Evolutionary conservation across 2,113 vertebrate genomes (phyloP).

Genomic region (Sceloporus tristichus): DNA sequence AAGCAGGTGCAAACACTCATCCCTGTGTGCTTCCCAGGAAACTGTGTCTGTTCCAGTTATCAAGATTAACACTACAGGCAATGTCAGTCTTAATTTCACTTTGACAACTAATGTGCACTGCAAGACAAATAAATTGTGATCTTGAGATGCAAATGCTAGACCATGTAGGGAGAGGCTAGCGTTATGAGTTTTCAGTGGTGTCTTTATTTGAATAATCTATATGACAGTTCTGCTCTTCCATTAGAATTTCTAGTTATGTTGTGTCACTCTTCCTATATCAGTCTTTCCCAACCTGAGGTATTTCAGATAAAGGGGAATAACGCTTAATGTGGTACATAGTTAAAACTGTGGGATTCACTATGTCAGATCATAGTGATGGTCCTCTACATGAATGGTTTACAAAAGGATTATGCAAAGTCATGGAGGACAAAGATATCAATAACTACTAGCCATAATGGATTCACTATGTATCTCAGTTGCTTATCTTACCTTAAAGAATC

Average conservation of each 20-base stretch:
- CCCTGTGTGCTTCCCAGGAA: background rate
- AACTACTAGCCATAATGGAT: too few relatives aligned
- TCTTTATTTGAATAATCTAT: conserved; percentile 65
- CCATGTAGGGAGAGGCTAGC: conserved; percentile 22
- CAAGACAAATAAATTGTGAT: conserved; percentile 32
- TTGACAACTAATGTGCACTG: conserved; percentile 13
- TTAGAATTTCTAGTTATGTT: conserved; percentile 46
- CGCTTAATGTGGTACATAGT: too few relatives aligned
- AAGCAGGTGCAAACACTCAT: conserved; percentile 1
- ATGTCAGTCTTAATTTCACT: conserved; percentile 37
- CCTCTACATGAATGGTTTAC: too few relatives aligned
- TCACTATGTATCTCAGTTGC: too few relatives aligned
- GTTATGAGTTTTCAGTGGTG: background rate
- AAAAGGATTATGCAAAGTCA: too few relatives aligned
- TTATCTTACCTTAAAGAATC: too few relatives aligned
- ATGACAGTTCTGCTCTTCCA: conserved; percentile 59
- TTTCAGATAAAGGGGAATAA: background rate
- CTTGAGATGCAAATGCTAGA: conserved; percentile 39
- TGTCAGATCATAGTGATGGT: too few relatives aligned
- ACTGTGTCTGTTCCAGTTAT: background rate
- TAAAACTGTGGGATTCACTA: too few relatives aligned
- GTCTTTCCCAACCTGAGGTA: background rate
- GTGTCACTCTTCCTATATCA: conserved; percentile 25
- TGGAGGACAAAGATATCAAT: too few relatives aligned
- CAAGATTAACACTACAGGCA: conserved; percentile 8